Evolutionary conservation across 2,888 invertebrate genomes (phyloP).

Genomic region (Calliopum simillimum): DNA sequence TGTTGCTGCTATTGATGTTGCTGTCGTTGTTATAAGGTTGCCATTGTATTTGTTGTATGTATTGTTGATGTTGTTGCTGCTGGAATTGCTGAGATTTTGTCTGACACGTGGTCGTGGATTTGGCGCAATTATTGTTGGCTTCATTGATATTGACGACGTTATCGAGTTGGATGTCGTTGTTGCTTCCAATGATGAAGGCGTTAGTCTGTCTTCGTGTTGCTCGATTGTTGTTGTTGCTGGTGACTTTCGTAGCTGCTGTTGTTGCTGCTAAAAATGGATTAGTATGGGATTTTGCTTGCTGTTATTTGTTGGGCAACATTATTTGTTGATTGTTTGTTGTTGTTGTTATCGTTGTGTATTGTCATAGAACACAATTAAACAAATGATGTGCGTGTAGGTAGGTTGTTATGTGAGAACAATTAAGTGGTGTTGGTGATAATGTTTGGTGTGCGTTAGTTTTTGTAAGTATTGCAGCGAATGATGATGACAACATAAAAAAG

Average conservation of each 20-base stretch:
- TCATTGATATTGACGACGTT: constrained; percentile 31
- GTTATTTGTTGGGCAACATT: constrained; percentile 52
- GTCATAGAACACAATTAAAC: constrained; percentile 34
- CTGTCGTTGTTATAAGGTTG: too few relatives aligned
- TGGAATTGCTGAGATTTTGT: constrained; percentile 44
- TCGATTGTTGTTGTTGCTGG: constrained; percentile 42
- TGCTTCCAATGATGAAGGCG: constrained; percentile 42
- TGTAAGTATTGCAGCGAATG: background rate
- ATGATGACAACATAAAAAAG: background rate
- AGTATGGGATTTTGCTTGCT: constrained; percentile 56
- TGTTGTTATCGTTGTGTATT: constrained; percentile 43
- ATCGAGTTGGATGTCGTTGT: constrained; percentile 38
- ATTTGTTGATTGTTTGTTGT: constrained; percentile 41
- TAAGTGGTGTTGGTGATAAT: constrained; percentile 1
- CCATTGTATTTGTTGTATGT: constrained; percentile 39
- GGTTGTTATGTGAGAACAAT: constrained; percentile 20
- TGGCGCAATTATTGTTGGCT: constrained; percentile 52
- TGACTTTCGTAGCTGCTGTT: constrained; percentile 32
- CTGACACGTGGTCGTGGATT: constrained; percentile 50
- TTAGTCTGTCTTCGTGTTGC: constrained; percentile 54
- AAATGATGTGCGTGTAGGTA: constrained; percentile 15
- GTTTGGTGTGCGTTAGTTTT: background rate
- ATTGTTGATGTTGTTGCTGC: constrained; percentile 48
- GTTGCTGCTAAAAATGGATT: constrained; percentile 67
- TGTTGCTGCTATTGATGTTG: constrained; percentile 36